These are phyloP conservation scores for Ctenopoma multispine DNA, from an alignment of 2,797 vertebrate species.

Conservation along the genomic window DNA sequence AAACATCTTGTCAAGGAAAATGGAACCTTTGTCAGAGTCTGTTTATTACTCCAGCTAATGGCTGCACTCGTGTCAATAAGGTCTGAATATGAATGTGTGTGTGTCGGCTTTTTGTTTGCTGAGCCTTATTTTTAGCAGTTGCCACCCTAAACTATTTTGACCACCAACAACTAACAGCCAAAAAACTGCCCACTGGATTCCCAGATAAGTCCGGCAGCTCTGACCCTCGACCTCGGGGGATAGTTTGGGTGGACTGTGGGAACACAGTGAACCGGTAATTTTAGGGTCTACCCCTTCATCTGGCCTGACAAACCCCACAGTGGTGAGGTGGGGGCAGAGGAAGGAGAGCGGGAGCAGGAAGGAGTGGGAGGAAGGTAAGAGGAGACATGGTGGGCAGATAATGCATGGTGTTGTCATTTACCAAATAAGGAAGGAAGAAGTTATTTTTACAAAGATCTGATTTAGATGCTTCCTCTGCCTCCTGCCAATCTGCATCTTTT, in stretches of 20 bases:
- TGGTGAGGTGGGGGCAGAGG: not conserved
- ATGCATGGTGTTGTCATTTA: conserved; percentile 10
- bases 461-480: conserved; percentile 32
- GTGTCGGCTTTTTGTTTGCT: conserved; percentile 37
- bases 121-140: conserved; percentile 41
- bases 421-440: conserved; percentile 27
- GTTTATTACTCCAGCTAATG: conserved; percentile 52
- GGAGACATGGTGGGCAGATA: conserved; percentile 16
- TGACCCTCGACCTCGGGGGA: conserved; percentile 52
- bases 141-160: conserved; percentile 51
- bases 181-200: conserved; percentile 62
- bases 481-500: conserved; percentile 32
- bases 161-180: conserved; percentile 16
- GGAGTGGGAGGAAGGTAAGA: conserved; percentile 5
- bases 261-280: conserved; percentile 45
- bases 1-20: conserved; percentile 43
- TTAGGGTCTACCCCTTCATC: conserved; percentile 35
- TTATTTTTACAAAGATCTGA: conserved; percentile 11
- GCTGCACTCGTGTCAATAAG: conserved; percentile 49
- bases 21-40: conserved; percentile 42
- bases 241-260: conserved; percentile 48
- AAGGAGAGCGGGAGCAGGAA: conserved; percentile 9
- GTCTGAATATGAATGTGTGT: conserved; percentile 33
- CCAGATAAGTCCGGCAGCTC: conserved; percentile 52
- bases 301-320: conserved; percentile 23